phyloP scores from a whole-genome alignment of 1,140 invertebrate species.

The Aphaenogaster rudis region DNA sequence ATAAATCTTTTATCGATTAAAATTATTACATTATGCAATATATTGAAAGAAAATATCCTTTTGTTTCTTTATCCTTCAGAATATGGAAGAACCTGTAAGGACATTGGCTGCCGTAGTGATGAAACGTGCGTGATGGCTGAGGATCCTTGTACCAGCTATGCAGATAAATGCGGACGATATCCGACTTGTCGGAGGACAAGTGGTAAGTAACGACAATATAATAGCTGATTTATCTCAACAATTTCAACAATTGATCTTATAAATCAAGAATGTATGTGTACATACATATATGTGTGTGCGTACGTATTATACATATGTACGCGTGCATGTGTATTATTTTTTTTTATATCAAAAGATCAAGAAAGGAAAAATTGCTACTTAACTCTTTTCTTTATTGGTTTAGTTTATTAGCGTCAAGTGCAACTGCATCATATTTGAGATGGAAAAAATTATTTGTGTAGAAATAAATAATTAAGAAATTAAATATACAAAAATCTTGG shows the following conservation, averaged over 20 bases:
- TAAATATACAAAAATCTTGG: too few species aligned
- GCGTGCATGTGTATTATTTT: background rate
- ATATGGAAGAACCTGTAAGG: slow-evolving; percentile 91
- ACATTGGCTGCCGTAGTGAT: slow-evolving; percentile 91
- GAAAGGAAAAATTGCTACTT: background rate
- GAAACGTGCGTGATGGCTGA: slow-evolving; percentile 91
- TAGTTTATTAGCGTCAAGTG: background rate
- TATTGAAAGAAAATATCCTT: background rate
- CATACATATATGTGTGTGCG: too few species aligned
- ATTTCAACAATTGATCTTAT: background rate
- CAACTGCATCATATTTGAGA: too few species aligned
- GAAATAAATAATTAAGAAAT: too few species aligned
- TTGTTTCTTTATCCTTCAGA: slow-evolving; percentile 87
- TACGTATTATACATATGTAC: too few species aligned
- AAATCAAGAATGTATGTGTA: background rate
- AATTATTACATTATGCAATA: background rate
- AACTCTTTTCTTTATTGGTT: background rate
- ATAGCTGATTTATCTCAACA: slow-evolving; percentile 6
- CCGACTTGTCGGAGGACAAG: slow-evolving; percentile 89
- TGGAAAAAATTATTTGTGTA: too few species aligned
- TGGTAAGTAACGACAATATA: slow-evolving; percentile 73
- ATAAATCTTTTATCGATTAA: background rate
- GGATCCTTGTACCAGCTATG: slow-evolving; percentile 89
- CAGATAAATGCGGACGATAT: slow-evolving; percentile 89
- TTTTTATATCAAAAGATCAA: background rate